Conservation (phyloP, 2,113 vertebrate genomes). For the Recurvirostra avosetta region DNA sequence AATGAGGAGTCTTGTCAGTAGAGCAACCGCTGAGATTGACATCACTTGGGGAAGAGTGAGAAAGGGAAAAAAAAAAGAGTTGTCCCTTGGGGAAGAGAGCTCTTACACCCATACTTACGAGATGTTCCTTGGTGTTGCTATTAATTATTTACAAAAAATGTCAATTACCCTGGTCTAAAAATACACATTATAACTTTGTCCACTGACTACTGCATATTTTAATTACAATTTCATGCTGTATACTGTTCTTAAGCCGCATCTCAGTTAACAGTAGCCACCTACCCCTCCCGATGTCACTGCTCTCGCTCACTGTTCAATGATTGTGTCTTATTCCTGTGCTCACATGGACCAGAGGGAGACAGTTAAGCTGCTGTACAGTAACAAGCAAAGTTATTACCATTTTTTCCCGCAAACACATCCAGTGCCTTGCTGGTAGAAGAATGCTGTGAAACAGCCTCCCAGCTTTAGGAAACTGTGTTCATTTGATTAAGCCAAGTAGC, state of each 20-base stretch:
- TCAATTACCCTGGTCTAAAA: neutral
- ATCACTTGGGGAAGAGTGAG: neutral
- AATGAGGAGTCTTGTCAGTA: neutral
- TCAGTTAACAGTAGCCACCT: neutral
- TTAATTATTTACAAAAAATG: neutral
- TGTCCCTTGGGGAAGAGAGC: neutral
- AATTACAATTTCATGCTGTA: neutral
- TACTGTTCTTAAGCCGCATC: neutral
- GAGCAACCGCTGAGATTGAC: neutral
- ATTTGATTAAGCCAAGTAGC: neutral
- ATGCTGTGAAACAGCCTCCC: neutral
- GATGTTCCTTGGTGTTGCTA: neutral
- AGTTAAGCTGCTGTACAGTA: neutral
- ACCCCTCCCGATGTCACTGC: neutral
- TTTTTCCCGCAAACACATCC: neutral
- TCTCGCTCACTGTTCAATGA: neutral
- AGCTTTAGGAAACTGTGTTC: neutral
- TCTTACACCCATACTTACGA: neutral
- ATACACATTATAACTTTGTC: neutral
- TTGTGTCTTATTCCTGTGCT: neutral
- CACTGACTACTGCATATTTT: neutral
- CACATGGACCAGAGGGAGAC: neutral
- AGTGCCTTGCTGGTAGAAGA: neutral
- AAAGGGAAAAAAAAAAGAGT: neutral
- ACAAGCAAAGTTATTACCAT: neutral